Evolutionary conservation across 2,888 invertebrate genomes (phyloP), one percentile per base, ranked within the genome.

Genomic region (Iselma pallidipennis): DNA sequence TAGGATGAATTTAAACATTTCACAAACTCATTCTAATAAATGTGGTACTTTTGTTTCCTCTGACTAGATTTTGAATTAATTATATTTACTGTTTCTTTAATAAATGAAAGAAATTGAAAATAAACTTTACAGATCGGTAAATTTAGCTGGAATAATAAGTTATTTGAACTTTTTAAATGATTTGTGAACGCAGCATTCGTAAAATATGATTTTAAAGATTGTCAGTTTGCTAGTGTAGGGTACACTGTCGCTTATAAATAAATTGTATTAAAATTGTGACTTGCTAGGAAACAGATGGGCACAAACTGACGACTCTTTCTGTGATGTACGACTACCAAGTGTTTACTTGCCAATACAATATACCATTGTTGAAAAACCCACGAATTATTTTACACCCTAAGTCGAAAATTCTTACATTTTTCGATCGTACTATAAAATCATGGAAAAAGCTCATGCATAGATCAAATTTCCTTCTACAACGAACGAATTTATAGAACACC

Each of bases 1-100:
- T 45, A 61, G 51, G 28, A 65, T 54, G 42, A 59, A 56, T 29
- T 61, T 66, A 26, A 51, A 65, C 31, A 62, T 54, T 16, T 48
- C 33, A 21, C 51, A 23, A 12, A 64, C 25, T 48, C 52, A 42
- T 45, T 37, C 28, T 25, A 42, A 29, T n/a, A 64, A 33, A 16
- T 31, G n/a, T 49, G 57, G 64, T n/a, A 67, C 56, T 57, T 60
- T 58, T 42, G 26, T 45, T 37, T 37, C 21, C 48, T 57, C 49
- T 16, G 54, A 57, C 37, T 63, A 56, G 59, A 67, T 57, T 66
- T 59, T 45, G 55, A 48, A 57, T 65, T 67, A 6, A 67, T 25
- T 49, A 55, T 59, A 48, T 67, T 65, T 14, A 68, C 55, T n/a
- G 65, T 58, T 21, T 56, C 56, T 26, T 60, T 37, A 49, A 60